Evolutionary conservation across 37 sponge, comb jelly and placozoan species (phyloP), one percentile per base, ranked within the genome.

Genomic region (Dysidea cf. avara): DNA sequence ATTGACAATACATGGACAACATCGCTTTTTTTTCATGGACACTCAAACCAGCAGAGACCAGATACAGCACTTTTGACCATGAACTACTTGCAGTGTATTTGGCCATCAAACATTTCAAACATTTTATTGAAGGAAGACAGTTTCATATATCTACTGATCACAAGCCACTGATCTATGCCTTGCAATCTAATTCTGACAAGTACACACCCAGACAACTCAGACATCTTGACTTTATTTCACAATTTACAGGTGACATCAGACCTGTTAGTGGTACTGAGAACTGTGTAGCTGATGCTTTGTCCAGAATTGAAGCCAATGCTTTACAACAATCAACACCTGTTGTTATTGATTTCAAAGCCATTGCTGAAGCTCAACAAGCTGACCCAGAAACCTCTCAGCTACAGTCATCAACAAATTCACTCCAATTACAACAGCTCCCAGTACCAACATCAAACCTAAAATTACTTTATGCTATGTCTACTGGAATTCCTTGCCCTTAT

Each of bases 31-130:
- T 16, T 53, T 76, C 26, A 50, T 2, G 53, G 62, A 82, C 68
- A 34, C 40, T 82, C 24, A 18, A 12, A 0, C 51, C 76, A 11
- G 69, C 83, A 3, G 62, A 75, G 53, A 64, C 24, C 0, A 25
- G 46, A 1, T 82, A 82, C 70, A 82, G 83, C 33, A 66, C 76
- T 34, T 82, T 74, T 38, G 76, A 75, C 62, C 40, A 75, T 18
- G 83, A 82, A n/a, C 62, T 82, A 0, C 36, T 82, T 24, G 69
- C 76, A 1, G 49, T 74, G 1, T 82, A 68, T 51, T 34, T 60
- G 1, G 61, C 76, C 3, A 39, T 82, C 31, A 55, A 68, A 16
- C 76, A 82, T 43, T 82, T 82, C 53, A 26, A 68, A 4, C 54
- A 82, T 61, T 75, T 74, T 32, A 17, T 81, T 29, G 82, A 73